Base-by-base conservation (phyloP, 1,140 invertebrate species). In the Steinernema feltiae region DNA sequence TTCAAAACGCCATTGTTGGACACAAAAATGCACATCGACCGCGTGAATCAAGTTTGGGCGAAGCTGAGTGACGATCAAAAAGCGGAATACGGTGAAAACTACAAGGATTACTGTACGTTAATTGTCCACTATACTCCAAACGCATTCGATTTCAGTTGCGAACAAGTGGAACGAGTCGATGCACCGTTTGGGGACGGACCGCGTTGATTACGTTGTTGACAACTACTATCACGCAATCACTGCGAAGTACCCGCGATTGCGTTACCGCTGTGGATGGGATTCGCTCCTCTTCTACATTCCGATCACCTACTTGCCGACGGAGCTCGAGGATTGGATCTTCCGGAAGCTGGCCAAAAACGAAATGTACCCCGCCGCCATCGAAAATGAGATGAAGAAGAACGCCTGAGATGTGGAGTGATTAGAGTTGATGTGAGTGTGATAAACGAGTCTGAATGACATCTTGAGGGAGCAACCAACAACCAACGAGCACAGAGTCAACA, bases 61-160 rank as follows among this genome's bases (percentile, higher is more conserved):
- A 76, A 29, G 71, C 76, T 79, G 32, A 71, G 72, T n/a, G 29
- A 35, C 17, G 78, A 81, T 1, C 71, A 81, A 18, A 78, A 81
- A 70, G 76, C 76, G 15, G 84, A 85, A 73, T 87, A 87, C 77
- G 86, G 86, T 32, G 78, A 82, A 24, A 35, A 79, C 7, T 87
- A 77, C 72, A 75, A 78, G 17, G 75, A 82, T 1, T 81, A 82
- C 69, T 79, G 86, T 87, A 73, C 83, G 82, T 0, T 1, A 21
- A 0, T 12, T 1, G 53, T 41, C 30, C 31, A 24, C 63, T 48
- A 48, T 27, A 48, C 18, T 21, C 0, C 21, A 74, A 77, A 27
- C 12, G 27, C 24, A 71, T n/a, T 41, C 46, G 18, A 41, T 83
- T 83, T 75, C 69, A 83, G 79, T 82, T 63, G 53, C 24, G 15